Evolutionary conservation across 2,797 vertebrate species (phyloP), one percentile per base, ranked within the genome.

Genomic region (Manis pentadactyla): DNA sequence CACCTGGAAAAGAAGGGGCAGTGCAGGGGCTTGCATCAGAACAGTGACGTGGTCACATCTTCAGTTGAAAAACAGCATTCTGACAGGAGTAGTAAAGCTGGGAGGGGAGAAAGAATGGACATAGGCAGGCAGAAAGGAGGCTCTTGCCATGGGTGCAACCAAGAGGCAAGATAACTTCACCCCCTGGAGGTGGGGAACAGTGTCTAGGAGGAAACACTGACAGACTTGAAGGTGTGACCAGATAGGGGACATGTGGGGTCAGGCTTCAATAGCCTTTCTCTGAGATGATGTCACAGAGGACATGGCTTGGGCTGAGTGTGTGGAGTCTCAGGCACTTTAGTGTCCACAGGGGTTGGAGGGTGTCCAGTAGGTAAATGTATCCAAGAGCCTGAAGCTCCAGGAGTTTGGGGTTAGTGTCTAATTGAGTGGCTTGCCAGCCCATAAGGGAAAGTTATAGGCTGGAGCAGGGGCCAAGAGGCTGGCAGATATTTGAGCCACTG

Each of bases 231-330:
- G 5, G 8, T 23, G 8, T 18, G 29, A 19, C 23, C 0, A 0
- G 42, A 12, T 1, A 10, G 42, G 11, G 51, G 21, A 13, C 0
- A 4, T 53, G 14, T 0, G 0, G n/a, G 13, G 7, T 55, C 31
- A 13, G 29, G 68, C 25, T 39, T 18, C 31, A 77, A 94, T 66
- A 17, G 21, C 59, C 34, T 17, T 61, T 77, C 49, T 34, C 31
- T 13, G 51, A 66, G 77, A 23, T 5, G n/a, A 0, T 51, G 1
- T n/a, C 29, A 59, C 39, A 68, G n/a, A 86, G 19, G 37, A 68
- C 73, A 12, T 37, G 61, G 29, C 39, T 66, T n/a, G 2, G 10
- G 21, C n/a, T 23, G 5, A 29, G 61, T 0, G 0, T 29, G 31
- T 31, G 21, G 42, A 13, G 21, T 53, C 39, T 63, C 42, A 9